These are phyloP conservation scores for Etheostoma nigrum DNA, from an alignment of 2,797 vertebrate genomes.

Conservation along the genomic window DNA sequence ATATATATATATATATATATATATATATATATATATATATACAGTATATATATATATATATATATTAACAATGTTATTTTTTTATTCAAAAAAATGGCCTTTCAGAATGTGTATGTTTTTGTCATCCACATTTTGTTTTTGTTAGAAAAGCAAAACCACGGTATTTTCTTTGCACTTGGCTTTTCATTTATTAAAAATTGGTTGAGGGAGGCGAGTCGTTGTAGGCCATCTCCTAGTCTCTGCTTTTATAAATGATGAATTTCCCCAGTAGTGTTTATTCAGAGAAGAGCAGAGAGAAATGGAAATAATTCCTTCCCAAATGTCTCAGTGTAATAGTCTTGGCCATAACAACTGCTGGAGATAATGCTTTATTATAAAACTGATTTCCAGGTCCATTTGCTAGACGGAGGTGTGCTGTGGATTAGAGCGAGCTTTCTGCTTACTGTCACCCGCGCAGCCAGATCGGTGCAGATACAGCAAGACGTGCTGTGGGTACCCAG, in stretches of 20 bases:
- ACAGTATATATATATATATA: too few relatives aligned
- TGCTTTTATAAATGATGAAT: constrained; percentile 32
- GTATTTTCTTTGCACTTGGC: not conserved
- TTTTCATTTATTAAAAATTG: constrained; percentile 8
- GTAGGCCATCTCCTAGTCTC: not conserved
- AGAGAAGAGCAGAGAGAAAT: constrained; percentile 33
- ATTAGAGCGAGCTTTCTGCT: constrained; percentile 39
- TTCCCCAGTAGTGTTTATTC: constrained; percentile 39
- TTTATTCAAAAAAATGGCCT: not conserved
- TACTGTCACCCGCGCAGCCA: constrained; percentile 34
- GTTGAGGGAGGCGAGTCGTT: not conserved
- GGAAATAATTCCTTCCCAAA: constrained; percentile 30
- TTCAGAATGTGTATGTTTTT: constrained; percentile 16
- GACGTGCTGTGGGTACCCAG: constrained; percentile 43
- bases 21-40: too few relatives aligned
- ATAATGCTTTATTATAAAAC: constrained; percentile 66
- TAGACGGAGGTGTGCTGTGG: constrained; percentile 38
- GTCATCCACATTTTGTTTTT: not conserved
- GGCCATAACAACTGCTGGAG: constrained; percentile 35
- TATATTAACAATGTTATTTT: not conserved
- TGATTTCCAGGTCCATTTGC: constrained; percentile 51
- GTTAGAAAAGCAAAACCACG: not conserved
- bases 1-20: too few relatives aligned
- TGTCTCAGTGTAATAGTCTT: constrained; percentile 45
- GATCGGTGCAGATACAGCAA: constrained; percentile 34